These are phyloP conservation scores for Magallana nippona DNA, from an alignment of 2,888 invertebrate genomes.

Conservation along the genomic window DNA sequence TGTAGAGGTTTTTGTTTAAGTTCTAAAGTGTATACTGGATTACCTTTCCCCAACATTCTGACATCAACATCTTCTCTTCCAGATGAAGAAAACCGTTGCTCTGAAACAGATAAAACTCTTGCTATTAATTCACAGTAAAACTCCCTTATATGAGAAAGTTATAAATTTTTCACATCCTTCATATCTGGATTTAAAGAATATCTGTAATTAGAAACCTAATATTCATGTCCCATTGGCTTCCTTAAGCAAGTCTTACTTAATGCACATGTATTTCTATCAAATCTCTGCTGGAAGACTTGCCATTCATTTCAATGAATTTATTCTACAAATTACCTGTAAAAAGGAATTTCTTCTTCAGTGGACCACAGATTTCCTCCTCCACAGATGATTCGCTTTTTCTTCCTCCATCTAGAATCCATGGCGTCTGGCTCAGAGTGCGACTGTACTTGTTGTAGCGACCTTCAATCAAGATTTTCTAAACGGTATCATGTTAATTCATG, in stretches of 20 bases:
- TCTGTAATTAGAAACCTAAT: too few relatives aligned
- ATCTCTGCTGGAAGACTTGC: neutral
- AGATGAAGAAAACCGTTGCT: conserved; percentile 91
- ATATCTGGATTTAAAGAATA: too few relatives aligned
- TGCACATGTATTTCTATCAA: neutral
- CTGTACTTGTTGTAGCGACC: conserved; percentile 81
- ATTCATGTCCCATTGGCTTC: too few relatives aligned
- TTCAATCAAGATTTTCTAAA: conserved; percentile 39
- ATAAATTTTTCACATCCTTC: too few relatives aligned
- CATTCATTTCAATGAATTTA: neutral
- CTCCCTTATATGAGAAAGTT: too few relatives aligned
- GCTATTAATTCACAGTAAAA: neutral
- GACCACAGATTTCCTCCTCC: conserved; percentile 90
- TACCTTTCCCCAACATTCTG: conserved; percentile 86
- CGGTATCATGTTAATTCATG: neutral
- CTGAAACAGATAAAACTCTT: conserved; percentile 71
- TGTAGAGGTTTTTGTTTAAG: neutral
- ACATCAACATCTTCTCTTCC: conserved; percentile 99
- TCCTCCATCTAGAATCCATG: conserved; percentile 92
- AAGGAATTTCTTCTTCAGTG: conserved; percentile 84
- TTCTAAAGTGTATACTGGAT: conserved; percentile 1
- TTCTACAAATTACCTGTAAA: conserved; percentile 80
- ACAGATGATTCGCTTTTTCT: conserved; percentile 92
- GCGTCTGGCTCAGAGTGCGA: conserved; percentile 93
- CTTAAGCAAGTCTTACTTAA: too few relatives aligned